Conservation (phyloP, 2,888 invertebrate species). For the Seira ritae region DNA sequence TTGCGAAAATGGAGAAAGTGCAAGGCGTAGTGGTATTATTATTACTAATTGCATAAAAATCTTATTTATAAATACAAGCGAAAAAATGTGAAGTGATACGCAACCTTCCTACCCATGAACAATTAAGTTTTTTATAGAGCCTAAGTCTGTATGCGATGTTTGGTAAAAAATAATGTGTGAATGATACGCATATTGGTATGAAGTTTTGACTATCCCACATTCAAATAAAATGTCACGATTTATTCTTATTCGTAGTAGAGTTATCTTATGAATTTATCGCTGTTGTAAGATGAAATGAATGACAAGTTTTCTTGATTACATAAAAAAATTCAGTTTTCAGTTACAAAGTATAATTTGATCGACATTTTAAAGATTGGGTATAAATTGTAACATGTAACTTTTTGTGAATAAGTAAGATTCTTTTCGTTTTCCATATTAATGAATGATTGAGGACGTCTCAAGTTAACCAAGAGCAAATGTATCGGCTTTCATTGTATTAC, state of each 20-base stretch:
- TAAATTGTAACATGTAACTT: too few species aligned
- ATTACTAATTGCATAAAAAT: background rate
- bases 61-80: background rate
- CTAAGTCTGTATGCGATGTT: background rate
- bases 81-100: slow-evolving; percentile 11
- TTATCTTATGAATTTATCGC: too few species aligned
- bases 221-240: too few species aligned
- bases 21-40: background rate
- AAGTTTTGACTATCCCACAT: background rate
- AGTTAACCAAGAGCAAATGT: slow-evolving; percentile 49
- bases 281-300: too few species aligned
- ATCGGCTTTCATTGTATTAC: slow-evolving; percentile 56
- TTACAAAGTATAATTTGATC: background rate
- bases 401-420: too few species aligned
- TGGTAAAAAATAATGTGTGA: background rate
- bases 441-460: slow-evolving; percentile 35
- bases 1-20: too few species aligned
- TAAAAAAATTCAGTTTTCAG: background rate
- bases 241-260: too few species aligned
- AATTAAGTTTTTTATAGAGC: background rate
- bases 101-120: slow-evolving; percentile 1
- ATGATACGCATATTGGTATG: background rate
- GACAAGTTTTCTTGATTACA: too few species aligned
- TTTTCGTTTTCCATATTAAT: slow-evolving; percentile 28
- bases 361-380: too few species aligned